Base-by-base conservation (phyloP, 2,113 vertebrate genomes). In the Ahaetulla prasina region DNA sequence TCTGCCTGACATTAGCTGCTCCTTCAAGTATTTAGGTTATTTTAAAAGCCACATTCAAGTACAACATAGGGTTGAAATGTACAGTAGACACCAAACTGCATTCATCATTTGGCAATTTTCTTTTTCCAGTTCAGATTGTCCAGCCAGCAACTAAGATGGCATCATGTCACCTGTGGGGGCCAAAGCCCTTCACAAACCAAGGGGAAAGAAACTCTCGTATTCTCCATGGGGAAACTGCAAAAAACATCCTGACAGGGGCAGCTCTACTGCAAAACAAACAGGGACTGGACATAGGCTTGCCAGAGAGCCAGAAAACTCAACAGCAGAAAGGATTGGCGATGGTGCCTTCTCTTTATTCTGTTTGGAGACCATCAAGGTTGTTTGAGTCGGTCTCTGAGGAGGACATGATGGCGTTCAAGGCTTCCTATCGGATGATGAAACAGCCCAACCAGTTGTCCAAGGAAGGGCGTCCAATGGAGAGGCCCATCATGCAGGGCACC, bases 351-450 rank as follows among this genome's bases (percentile, higher is more conserved):
- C 90, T 85, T 35, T 91, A 91, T 5, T 91, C 90, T 0, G 90
- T 91, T 0, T 91, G 90, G 90, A 91, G 80, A 8, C 90, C 90
- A 0, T 91, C 90, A 0, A 39, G 90, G 43, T 35, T 91, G 30
- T 91, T 91, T 1, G 53, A 91, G 25, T 84, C 90, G 0, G 27
- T 57, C 20, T 91, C 90, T 0, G 85, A 57, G 27, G 80, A 91
- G 53, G 80, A 91, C 12, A 86, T 85, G 80, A 91, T 86, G 80
- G 84, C 27, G 2, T 91, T 91, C 85, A 86, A 91, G 53, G 90
- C 90, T 60, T 85, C 90, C 2, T 91, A 86, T 55, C 90, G 11
- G 57, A 22, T 30, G 30, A 11, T 55, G 20, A 91, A 91, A 35
- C 80, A 60, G 3, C 9, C 52, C 53, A 23, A 30, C 39, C 43